phyloP scores from a whole-genome alignment of 2,113 vertebrate genomes.

The Pionites leucogaster region DNA sequence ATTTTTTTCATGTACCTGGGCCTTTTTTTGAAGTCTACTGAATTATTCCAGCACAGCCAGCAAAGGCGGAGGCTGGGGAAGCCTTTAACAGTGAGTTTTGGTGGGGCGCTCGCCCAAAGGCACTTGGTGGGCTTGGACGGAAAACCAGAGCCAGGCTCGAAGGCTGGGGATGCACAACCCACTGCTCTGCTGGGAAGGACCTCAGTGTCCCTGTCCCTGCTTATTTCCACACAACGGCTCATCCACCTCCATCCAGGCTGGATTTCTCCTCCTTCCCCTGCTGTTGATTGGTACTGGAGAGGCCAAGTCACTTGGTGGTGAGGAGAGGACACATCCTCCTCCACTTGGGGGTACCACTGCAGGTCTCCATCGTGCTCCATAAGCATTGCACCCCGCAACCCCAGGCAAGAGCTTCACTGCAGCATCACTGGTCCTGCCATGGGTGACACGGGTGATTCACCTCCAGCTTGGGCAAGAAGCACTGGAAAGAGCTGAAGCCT shows the following conservation, averaged over 20 bases:
- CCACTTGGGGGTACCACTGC: background rate
- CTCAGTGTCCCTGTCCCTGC: background rate
- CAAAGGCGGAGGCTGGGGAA: background rate
- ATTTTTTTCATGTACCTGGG: background rate
- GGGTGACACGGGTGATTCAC: rapidly evolving
- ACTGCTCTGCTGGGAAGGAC: background rate
- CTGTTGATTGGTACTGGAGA: background rate
- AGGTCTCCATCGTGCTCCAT: background rate
- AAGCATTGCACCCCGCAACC: background rate
- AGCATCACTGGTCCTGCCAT: background rate
- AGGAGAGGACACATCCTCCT: background rate
- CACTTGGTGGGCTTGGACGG: background rate
- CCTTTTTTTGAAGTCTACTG: background rate
- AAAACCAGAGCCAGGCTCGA: background rate
- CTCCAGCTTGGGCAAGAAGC: background rate
- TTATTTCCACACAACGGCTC: background rate
- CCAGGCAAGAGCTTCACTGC: rapidly evolving
- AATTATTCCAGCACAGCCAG: background rate
- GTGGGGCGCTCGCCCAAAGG: background rate
- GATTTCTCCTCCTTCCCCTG: background rate
- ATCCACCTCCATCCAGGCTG: background rate
- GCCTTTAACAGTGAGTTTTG: background rate
- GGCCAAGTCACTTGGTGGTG: background rate
- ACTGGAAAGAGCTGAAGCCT: background rate
- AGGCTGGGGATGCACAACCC: rapidly evolving